Evolutionary conservation across 2,113 vertebrate species (phyloP).

Genomic region (Cyanoderma ruficeps): DNA sequence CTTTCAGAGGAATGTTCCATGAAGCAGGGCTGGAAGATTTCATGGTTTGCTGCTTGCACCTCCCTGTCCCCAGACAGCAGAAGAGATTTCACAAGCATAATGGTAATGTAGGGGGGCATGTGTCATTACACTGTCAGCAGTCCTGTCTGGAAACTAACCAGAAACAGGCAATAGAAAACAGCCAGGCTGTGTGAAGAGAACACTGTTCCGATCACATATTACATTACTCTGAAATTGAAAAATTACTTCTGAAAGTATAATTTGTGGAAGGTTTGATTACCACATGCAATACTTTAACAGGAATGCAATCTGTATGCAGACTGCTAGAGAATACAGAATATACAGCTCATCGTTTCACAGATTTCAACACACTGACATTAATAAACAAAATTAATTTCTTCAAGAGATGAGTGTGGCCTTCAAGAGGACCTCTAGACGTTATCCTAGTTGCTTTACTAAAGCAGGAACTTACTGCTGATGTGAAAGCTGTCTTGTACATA

Average conservation of each 20-base stretch:
- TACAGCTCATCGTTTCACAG: neutral
- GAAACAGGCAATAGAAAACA: neutral
- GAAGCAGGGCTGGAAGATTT: neutral
- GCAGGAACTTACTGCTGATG: neutral
- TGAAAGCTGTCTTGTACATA: neutral
- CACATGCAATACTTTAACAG: neutral
- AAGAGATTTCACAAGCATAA: constrained; percentile 3
- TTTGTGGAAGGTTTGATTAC: neutral
- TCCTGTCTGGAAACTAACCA: neutral
- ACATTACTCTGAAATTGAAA: neutral
- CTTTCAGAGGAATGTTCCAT: neutral
- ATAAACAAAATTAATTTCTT: neutral
- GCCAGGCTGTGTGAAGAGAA: neutral
- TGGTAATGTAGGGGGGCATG: neutral
- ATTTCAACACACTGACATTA: neutral
- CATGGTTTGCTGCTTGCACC: neutral
- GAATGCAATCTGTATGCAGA: neutral
- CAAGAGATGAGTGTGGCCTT: neutral
- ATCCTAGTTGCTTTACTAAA: neutral
- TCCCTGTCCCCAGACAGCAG: neutral
- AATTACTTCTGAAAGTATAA: neutral
- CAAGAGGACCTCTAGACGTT: neutral
- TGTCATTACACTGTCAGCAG: neutral
- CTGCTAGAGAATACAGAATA: neutral
- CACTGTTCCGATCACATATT: neutral